Conservation (phyloP, 2,888 invertebrate genomes). For the Lingula anatina region DNA sequence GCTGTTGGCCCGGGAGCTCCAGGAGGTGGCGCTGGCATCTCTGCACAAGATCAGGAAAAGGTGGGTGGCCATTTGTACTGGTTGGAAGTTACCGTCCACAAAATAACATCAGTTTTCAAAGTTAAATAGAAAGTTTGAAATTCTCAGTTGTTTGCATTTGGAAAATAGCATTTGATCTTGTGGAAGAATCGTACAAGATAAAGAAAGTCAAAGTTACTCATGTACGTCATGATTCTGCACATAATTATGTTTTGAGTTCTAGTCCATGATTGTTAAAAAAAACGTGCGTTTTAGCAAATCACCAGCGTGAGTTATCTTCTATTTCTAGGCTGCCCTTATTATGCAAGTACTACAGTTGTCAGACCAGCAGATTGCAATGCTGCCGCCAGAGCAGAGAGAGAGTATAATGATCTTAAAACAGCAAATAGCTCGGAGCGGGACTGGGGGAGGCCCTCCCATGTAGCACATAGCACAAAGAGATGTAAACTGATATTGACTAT, state of each 20-base stretch:
- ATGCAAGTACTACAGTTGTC: slow-evolving; percentile 98
- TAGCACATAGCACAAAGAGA: no score
- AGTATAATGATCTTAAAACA: slow-evolving; percentile 94
- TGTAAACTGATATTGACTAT: no score
- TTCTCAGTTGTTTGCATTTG: no score
- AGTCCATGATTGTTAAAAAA: slow-evolving; percentile 1
- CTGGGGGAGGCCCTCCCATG: no score
- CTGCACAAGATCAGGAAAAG: slow-evolving; percentile 82
- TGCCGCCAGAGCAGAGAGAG: slow-evolving; percentile 92
- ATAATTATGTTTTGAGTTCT: not conserved
- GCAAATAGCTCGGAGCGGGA: no score
- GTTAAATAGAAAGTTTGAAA: not conserved
- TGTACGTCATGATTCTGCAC: not conserved
- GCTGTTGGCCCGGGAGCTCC: not conserved
- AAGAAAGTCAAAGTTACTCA: no score
- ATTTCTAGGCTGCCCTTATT: slow-evolving; percentile 77
- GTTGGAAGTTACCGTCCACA: no score
- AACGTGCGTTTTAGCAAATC: slow-evolving; percentile 35
- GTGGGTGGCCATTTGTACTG: slow-evolving; percentile 54
- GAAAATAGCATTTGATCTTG: no score
- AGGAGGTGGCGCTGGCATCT: slow-evolving; percentile 14
- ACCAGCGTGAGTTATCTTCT: no score
- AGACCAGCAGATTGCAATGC: slow-evolving; percentile 92
- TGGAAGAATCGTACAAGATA: no score
- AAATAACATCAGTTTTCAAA: not conserved